Percentiles rank a stretch among this genome's conserved stretches.
Evolutionary conservation across 2,113 vertebrate genomes (phyloP).

Genomic region (Xiphophorus hellerii): DNA sequence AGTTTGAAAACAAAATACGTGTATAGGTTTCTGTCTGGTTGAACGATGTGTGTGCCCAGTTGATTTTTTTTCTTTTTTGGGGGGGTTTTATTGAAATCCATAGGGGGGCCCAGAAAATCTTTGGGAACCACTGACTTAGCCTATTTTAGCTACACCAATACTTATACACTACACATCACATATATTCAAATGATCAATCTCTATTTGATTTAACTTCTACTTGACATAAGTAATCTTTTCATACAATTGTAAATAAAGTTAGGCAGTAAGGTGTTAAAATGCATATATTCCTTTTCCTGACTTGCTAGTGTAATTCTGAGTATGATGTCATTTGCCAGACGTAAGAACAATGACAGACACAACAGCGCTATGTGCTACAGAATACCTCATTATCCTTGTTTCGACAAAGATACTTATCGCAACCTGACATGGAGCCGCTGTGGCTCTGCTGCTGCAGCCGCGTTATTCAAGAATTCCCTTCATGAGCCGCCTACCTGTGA

Average conservation of each 20-base stretch:
- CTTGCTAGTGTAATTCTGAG: slow-evolving; percentile 14
- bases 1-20: too few species aligned
- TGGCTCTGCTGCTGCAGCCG: slow-evolving; percentile 4
- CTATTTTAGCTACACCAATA: not conserved
- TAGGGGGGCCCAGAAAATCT: too few species aligned
- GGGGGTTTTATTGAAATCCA: too few species aligned
- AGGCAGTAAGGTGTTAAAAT: not conserved
- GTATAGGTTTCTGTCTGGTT: too few species aligned
- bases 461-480: slow-evolving; percentile 42
- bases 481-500: slow-evolving; percentile 45
- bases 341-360: slow-evolving; percentile 60
- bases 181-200: not conserved
- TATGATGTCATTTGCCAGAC: slow-evolving; percentile 41
- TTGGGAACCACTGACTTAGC: too few species aligned
- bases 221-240: not conserved
- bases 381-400: slow-evolving; percentile 44
- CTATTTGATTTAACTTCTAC: not conserved
- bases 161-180: not conserved
- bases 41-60: too few species aligned
- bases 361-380: slow-evolving; percentile 24
- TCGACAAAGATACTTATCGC: slow-evolving; percentile 43
- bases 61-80: too few species aligned
- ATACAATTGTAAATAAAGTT: not conserved
- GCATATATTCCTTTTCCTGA: not conserved
- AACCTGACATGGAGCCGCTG: slow-evolving; percentile 22